Percentiles rank a stretch among this genome's conserved stretches.
phyloP scores from a whole-genome alignment of 1,140 invertebrate species.

The Apis laboriosa region DNA sequence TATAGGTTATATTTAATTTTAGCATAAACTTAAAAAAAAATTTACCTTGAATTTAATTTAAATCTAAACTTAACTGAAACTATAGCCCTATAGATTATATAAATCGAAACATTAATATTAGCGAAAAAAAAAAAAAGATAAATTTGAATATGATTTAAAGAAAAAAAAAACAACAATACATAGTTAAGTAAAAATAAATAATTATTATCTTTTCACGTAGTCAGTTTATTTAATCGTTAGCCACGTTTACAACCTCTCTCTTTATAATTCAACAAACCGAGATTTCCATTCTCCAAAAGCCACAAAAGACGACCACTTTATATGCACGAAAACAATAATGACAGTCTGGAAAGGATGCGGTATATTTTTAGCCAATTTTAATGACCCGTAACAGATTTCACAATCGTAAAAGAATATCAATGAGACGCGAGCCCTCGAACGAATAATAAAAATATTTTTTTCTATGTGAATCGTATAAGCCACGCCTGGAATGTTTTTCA shows the following conservation, averaged over 20 bases:
- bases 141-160: no score
- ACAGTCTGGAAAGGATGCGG: not conserved
- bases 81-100: no score
- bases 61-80: no score
- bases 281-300: not conserved
- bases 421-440: no score
- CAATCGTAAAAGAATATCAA: not conserved
- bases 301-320: not conserved
- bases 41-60: no score
- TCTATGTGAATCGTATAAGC: not conserved
- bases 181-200: no score
- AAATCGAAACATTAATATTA: no score
- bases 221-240: not conserved
- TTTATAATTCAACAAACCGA: not conserved
- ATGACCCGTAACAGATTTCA: not conserved
- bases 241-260: not conserved
- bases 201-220: no score
- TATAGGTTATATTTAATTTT: no score
- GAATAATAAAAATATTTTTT: conserved; percentile 9
- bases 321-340: not conserved
- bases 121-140: no score
- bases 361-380: not conserved
- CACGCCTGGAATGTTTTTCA: conserved; percentile 15
- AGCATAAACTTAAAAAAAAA: no score
- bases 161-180: no score